Evolutionary conservation across 2,888 invertebrate genomes (phyloP).

Genomic region (Oscheius myriophilus): DNA sequence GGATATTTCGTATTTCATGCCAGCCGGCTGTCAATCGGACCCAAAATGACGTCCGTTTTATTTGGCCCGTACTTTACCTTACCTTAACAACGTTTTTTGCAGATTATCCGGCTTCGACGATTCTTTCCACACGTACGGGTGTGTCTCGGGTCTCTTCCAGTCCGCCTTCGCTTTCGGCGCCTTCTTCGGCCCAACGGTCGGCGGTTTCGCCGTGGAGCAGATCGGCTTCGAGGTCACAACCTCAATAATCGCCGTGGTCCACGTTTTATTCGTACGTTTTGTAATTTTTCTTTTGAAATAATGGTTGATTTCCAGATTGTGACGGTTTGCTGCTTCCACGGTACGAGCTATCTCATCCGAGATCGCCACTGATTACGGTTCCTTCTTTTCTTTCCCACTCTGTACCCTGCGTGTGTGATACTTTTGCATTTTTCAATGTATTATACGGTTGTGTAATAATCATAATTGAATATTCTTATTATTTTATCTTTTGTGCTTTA

Average conservation of each 20-base stretch:
- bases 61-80: too few relatives aligned
- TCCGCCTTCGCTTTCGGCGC: conserved; percentile 84
- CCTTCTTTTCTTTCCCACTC: conserved; percentile 11
- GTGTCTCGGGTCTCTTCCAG: conserved; percentile 90
- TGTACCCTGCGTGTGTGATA: conserved; percentile 15
- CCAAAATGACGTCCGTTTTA: too few relatives aligned
- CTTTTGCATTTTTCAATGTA: background rate
- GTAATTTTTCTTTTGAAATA: background rate
- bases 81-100: too few relatives aligned
- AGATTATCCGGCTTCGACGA: conserved; percentile 78
- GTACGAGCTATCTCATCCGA: conserved; percentile 15
- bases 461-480: background rate
- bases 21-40: too few relatives aligned
- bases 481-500: too few relatives aligned
- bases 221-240: conserved; percentile 71
- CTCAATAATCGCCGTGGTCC: conserved; percentile 63
- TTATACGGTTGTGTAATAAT: background rate
- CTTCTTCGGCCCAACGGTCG: conserved; percentile 69
- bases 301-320: conserved; percentile 24
- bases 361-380: conserved; percentile 14
- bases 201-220: conserved; percentile 63
- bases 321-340: conserved; percentile 28
- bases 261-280: conserved; percentile 49
- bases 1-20: too few relatives aligned
- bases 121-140: conserved; percentile 86